phyloP scores from a whole-genome alignment of 2,888 invertebrate species.

The Pammene fasciana region DNA sequence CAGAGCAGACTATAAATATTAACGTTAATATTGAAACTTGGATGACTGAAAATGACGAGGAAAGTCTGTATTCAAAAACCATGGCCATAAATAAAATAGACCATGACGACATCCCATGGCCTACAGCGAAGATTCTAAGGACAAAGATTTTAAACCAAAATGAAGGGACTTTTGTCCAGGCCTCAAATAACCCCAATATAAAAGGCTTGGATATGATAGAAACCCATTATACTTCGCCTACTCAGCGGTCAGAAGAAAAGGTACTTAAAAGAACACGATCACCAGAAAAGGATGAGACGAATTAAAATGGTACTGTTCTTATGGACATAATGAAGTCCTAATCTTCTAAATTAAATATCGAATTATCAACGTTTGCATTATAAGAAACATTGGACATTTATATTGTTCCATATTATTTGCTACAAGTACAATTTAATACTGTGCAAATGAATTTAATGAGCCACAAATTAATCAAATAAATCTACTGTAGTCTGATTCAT shows the following conservation, averaged over 20 bases:
- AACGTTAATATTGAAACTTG: background rate
- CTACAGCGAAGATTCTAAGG: background rate
- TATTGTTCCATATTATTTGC: too few relatives aligned
- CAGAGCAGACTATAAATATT: slow-evolving; percentile 7
- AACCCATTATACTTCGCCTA: background rate
- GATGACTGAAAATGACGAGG: background rate
- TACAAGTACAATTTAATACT: too few relatives aligned
- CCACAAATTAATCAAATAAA: too few relatives aligned
- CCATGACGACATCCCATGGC: background rate
- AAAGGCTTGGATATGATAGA: background rate
- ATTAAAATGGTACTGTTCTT: too few relatives aligned
- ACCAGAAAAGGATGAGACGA: background rate
- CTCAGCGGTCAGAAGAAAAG: background rate
- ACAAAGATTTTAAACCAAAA: background rate
- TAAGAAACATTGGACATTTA: too few relatives aligned
- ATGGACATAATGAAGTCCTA: too few relatives aligned
- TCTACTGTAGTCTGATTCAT: background rate
- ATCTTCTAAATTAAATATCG: too few relatives aligned
- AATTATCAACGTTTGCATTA: too few relatives aligned
- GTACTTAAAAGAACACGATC: background rate
- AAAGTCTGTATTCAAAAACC: background rate
- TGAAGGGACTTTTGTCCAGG: background rate
- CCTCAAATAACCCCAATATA: background rate
- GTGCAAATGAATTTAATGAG: too few relatives aligned
- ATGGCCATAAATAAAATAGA: background rate